Evolutionary conservation across 2,888 invertebrate genomes (phyloP).

Genomic region (Caenorhabditis sp.): DNA sequence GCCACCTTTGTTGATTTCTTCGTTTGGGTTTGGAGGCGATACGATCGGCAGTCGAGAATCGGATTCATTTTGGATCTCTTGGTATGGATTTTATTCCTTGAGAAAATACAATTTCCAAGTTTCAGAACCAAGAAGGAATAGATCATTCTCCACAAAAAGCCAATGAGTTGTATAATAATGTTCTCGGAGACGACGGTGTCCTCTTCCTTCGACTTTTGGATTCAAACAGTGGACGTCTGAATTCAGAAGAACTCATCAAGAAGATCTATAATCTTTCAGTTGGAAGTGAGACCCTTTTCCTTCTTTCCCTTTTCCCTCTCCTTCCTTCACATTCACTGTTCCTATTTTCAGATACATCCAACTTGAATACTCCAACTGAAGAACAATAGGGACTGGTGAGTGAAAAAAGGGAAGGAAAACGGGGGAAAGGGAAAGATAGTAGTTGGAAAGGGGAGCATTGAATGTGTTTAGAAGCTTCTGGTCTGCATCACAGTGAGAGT

Average conservation of each 20-base stretch:
- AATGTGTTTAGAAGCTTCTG: slow-evolving; percentile 23
- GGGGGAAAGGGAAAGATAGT: slow-evolving; percentile 3
- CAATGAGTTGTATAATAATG: slow-evolving; percentile 41
- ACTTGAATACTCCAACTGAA: slow-evolving; percentile 42
- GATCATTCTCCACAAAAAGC: slow-evolving; percentile 40
- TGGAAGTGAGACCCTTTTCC: slow-evolving; percentile 43
- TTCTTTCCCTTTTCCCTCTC: background rate
- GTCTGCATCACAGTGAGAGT: slow-evolving; percentile 38
- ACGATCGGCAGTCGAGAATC: slow-evolving; percentile 53
- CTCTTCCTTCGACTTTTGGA: slow-evolving; percentile 72
- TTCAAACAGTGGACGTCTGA: slow-evolving; percentile 67
- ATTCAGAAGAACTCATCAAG: slow-evolving; percentile 64
- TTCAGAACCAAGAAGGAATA: slow-evolving; percentile 60
- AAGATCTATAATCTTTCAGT: slow-evolving; percentile 65
- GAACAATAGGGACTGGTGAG: slow-evolving; percentile 37
- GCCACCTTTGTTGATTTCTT: slow-evolving; percentile 75
- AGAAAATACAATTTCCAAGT: background rate
- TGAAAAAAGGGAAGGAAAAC: background rate
- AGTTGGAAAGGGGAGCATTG: background rate
- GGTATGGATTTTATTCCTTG: slow-evolving; percentile 27
- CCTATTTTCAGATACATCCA: slow-evolving; percentile 40
- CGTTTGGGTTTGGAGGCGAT: slow-evolving; percentile 73
- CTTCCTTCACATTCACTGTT: background rate
- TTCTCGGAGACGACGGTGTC: slow-evolving; percentile 75
- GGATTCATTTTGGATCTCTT: slow-evolving; percentile 67